Conservation (phyloP, 2,888 invertebrate species). For the Nomada lathburiana region DNA sequence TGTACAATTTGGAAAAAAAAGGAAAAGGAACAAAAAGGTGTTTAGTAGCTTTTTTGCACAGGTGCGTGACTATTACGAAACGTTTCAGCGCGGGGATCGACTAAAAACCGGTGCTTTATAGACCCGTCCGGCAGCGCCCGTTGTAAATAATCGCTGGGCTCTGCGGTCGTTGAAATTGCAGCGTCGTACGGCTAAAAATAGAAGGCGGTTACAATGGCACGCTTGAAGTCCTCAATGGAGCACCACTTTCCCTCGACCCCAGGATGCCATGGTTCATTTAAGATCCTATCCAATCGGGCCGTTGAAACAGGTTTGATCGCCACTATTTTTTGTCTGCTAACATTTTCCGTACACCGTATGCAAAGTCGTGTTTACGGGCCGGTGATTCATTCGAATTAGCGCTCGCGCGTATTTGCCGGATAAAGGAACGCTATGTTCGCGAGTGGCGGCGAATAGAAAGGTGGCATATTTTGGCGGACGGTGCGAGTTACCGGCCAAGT, state of each 20-base stretch:
- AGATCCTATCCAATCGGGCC: neutral
- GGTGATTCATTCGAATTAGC: neutral
- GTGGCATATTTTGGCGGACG: too few species aligned
- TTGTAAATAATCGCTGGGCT: conserved; percentile 25
- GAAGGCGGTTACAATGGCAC: conserved; percentile 9
- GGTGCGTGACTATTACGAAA: too few species aligned
- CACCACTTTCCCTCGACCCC: conserved; percentile 11
- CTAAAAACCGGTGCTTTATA: neutral
- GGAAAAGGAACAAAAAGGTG: too few species aligned
- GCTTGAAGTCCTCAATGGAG: conserved; percentile 25
- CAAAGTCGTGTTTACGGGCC: neutral
- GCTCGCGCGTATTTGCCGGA: neutral
- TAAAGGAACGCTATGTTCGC: too few species aligned
- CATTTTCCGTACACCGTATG: neutral
- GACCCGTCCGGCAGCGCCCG: neutral
- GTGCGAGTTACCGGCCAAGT: too few species aligned
- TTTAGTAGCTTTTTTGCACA: too few species aligned
- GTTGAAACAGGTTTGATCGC: neutral
- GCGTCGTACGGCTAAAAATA: conserved; percentile 40
- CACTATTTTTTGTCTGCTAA: neutral
- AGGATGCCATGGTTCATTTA: neutral
- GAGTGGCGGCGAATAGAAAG: too few species aligned
- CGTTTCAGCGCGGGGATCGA: neutral
- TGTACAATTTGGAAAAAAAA: too few species aligned
- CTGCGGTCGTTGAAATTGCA: conserved; percentile 23